These are phyloP conservation scores for Monopis laevigella DNA, from an alignment of 2,888 invertebrate species.

Conservation along the genomic window DNA sequence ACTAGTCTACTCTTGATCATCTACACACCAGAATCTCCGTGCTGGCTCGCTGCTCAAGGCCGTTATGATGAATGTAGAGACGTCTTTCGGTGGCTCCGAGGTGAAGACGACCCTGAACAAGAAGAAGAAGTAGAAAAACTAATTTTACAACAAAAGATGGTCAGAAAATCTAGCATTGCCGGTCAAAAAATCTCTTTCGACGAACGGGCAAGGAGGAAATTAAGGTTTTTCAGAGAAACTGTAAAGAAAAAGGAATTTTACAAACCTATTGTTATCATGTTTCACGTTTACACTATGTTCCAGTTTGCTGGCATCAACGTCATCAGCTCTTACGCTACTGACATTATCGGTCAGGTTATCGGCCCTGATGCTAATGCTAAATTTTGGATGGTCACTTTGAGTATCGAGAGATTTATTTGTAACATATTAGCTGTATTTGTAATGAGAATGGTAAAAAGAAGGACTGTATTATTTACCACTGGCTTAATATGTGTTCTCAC, in stretches of 20 bases:
- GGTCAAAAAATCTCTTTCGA: constrained; percentile 29
- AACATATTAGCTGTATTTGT: constrained; percentile 70
- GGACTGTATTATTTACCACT: constrained; percentile 68
- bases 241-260: constrained; percentile 61
- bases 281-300: constrained; percentile 70
- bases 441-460: constrained; percentile 67
- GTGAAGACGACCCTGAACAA: constrained; percentile 38
- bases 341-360: constrained; percentile 68
- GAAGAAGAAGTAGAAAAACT: constrained; percentile 54
- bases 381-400: constrained; percentile 71
- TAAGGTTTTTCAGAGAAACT: constrained; percentile 33
- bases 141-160: constrained; percentile 45
- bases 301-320: constrained; percentile 78
- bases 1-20: constrained; percentile 58
- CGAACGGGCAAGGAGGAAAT: constrained; percentile 27
- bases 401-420: constrained; percentile 68
- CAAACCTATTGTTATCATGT: constrained; percentile 69
- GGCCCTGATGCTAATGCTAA: constrained; percentile 68
- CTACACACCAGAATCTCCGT: constrained; percentile 72
- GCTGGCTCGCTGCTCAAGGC: constrained; percentile 71
- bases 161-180: constrained; percentile 37
- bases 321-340: constrained; percentile 73
- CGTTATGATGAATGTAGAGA: constrained; percentile 62
- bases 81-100: constrained; percentile 67
- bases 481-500: constrained; percentile 66